phyloP scores from a whole-genome alignment of 2,113 vertebrate species.

The Urocynchramus pylzowi region DNA sequence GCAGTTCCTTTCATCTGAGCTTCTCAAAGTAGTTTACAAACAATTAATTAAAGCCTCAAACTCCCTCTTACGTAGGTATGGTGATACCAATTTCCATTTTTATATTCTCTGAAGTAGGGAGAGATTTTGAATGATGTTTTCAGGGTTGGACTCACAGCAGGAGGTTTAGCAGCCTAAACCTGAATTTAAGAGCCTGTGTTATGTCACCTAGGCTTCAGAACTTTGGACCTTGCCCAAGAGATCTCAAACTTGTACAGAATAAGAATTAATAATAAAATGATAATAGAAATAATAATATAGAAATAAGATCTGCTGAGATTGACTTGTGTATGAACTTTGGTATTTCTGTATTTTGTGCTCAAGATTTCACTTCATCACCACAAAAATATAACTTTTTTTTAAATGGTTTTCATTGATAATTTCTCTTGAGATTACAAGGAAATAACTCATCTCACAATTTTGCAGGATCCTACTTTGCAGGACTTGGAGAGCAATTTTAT shows the following conservation, averaged over 20 bases:
- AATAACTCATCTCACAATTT: neutral
- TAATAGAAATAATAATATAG: too few species aligned
- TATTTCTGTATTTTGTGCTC: neutral
- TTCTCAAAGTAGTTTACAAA: constrained; percentile 31
- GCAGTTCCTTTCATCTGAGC: constrained; percentile 1
- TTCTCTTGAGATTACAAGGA: neutral
- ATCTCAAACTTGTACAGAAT: neutral
- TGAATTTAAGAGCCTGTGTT: neutral
- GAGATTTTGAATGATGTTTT: neutral
- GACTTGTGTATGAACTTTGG: neutral
- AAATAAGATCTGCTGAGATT: neutral
- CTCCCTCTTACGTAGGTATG: neutral
- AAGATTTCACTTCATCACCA: neutral
- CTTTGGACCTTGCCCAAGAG: neutral
- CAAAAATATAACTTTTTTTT: neutral
- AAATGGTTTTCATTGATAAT: neutral
- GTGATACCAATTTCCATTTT: neutral
- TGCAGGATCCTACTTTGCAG: constrained; percentile 87
- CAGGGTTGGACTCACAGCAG: neutral
- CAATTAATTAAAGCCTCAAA: constrained; percentile 15
- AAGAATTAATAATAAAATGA: too few species aligned
- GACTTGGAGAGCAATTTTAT: constrained; percentile 90
- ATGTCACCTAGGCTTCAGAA: neutral
- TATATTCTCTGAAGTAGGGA: neutral
- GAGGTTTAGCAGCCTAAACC: neutral